These are phyloP conservation scores for Brienomyrus longianalis DNA, from an alignment of 2,113 vertebrate species.

Conservation along the genomic window DNA sequence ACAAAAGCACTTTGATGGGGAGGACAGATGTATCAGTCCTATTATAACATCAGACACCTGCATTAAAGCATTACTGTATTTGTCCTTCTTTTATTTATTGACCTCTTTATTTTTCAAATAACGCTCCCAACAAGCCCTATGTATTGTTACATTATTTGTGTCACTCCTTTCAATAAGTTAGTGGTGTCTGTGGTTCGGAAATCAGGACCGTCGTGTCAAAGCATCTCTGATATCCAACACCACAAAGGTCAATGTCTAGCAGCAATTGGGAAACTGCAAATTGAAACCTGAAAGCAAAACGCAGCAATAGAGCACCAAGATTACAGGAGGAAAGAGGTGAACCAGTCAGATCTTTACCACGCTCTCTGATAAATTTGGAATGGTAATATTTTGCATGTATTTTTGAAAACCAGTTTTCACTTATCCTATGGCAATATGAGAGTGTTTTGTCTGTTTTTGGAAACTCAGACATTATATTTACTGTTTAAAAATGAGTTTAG, in stretches of 20 bases:
- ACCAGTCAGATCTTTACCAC: slow-evolving; percentile 32
- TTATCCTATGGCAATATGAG: not conserved
- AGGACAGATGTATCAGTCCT: not conserved
- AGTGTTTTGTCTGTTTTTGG: not conserved
- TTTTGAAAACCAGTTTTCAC: not conserved
- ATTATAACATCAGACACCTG: not conserved
- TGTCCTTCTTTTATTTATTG: not conserved
- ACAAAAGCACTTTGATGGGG: not conserved
- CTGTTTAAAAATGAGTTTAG: not conserved
- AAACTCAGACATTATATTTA: not conserved
- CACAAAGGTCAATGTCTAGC: not conserved
- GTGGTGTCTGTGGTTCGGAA: not conserved
- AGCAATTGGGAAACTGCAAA: slow-evolving; percentile 23
- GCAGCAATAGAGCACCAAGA: not conserved
- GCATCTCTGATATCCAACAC: not conserved
- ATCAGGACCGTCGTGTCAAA: slow-evolving; percentile 1
- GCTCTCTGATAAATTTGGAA: not conserved
- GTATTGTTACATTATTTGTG: not conserved
- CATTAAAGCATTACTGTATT: not conserved
- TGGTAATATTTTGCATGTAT: slow-evolving; percentile 3
- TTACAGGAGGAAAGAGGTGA: not conserved
- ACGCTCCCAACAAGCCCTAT: not conserved
- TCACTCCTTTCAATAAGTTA: too few relatives aligned
- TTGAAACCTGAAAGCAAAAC: slow-evolving; percentile 21
- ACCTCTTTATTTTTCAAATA: not conserved